These are phyloP conservation scores for Atta texana DNA, from an alignment of 1,140 invertebrate species.

Conservation along the genomic window DNA sequence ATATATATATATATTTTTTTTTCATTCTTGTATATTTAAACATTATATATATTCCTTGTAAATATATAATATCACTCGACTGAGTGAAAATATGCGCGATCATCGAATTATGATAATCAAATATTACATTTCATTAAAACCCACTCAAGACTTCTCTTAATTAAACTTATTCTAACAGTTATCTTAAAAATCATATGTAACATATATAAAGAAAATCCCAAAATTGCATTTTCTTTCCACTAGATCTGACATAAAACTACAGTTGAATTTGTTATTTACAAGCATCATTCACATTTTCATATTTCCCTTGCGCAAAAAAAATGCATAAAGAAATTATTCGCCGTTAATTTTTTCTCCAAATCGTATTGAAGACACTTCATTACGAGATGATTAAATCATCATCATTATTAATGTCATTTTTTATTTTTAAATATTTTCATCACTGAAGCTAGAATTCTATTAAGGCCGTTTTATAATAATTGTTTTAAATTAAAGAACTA, in stretches of 20 bases:
- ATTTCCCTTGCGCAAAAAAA: constrained; percentile 87
- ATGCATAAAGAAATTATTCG: constrained; percentile 89
- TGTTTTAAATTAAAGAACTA: not conserved
- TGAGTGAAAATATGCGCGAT: not conserved
- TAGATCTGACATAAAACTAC: not conserved
- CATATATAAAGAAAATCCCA: constrained; percentile 2
- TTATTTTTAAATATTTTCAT: not conserved
- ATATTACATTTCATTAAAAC: constrained; percentile 1
- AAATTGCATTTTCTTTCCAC: constrained; percentile 4
- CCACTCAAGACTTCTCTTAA: not conserved
- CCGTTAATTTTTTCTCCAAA: constrained; percentile 89
- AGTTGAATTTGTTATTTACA: constrained; percentile 3
- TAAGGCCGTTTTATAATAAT: not conserved
- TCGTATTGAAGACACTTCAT: constrained; percentile 92
- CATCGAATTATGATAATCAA: not conserved
- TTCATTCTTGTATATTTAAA: not conserved
- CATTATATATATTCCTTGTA: not conserved
- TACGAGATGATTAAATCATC: constrained; percentile 87
- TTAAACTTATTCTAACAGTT: constrained; percentile 13
- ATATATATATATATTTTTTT: not conserved
- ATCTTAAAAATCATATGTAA: constrained; percentile 17
- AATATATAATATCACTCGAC: not conserved
- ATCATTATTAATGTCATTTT: not conserved
- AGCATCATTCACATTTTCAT: constrained; percentile 78
- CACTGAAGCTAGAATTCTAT: not conserved